Base-by-base conservation (phyloP, 30 jellyfish, hydroid and myxozoan species). In the Catostylus mosaicus region DNA sequence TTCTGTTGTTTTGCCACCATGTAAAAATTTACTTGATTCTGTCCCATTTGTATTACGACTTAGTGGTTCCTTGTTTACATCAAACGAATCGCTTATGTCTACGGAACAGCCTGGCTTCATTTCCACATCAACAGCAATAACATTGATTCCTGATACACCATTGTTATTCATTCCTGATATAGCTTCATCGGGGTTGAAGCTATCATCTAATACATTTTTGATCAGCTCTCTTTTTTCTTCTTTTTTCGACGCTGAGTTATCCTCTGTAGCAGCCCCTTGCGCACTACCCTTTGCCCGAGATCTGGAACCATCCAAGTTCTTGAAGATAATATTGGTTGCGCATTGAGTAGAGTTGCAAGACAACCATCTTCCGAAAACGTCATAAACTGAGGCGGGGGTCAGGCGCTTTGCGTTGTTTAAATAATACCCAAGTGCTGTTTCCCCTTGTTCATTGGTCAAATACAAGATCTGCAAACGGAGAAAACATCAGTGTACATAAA, bases 391-490 rank as follows among this genome's bases (percentile, higher is more conserved):
- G 3, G 65, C 54, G 6, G 95, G 95, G 4, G 95, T 68, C 12
- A 81, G 68, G 19, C 97, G 84, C 34, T 84, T 73, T 35, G 90
- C 85, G 14, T 84, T 89, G 40, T 76, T 82, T 67, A 89, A 30
- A 71, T 81, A 89, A 67, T 81, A 89, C n/a, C 88, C 80, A 16
- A 89, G 50, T n/a, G 97, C 97, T 2, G 97, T 74, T 60, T 89
- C 97, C 26, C 84, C 87, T 38, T 89, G 95, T 31, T 43, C 82
- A 71, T 89, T 89, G 52, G 70, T 75, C 80, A 80, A 23, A 7
- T 75, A 27, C 9, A 88, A 71, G 2, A 83, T 51, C 97, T 89
- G 8, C 1, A 14, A 40, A 14, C 54, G 14, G 54, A 14, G 14
- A 40, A 40, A 40, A 40, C n/a, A n/a, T n/a, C n/a, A n/a, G n/a